These are phyloP conservation scores for Leptobrachium leishanense DNA, from an alignment of 2,113 vertebrate genomes.

Conservation along the genomic window DNA sequence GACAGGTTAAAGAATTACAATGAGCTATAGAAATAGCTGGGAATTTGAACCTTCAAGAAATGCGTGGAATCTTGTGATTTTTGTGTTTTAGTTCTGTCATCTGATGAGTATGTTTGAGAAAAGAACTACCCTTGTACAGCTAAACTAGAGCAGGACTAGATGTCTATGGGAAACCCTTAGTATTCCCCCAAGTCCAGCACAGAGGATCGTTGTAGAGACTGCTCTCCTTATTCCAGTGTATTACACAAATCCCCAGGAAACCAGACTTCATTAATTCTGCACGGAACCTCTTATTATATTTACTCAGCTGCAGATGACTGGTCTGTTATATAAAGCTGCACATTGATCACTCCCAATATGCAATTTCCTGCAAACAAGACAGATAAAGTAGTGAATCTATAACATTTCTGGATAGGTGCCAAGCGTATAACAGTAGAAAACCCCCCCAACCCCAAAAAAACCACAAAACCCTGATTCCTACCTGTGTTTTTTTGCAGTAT, in stretches of 20 bases:
- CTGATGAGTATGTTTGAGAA: background rate
- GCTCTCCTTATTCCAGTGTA: constrained; percentile 36
- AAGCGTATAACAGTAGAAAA: constrained; percentile 29
- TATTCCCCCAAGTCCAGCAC: constrained; percentile 36
- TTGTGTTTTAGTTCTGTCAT: background rate
- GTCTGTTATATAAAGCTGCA: constrained; percentile 50
- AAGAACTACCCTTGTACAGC: background rate
- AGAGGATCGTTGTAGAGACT: constrained; percentile 42
- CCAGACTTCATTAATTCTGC: constrained; percentile 49
- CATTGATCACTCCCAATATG: constrained; percentile 50
- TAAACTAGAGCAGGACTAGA: constrained; percentile 9
- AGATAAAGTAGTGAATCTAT: constrained; percentile 49
- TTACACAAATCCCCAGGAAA: constrained; percentile 48
- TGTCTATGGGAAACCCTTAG: constrained; percentile 16
- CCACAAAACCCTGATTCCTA: constrained; percentile 25
- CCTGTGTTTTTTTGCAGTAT: constrained; percentile 28
- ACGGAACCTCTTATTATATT: constrained; percentile 48
- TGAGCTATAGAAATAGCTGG: background rate
- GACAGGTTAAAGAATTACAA: too few relatives aligned
- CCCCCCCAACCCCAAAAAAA: too few relatives aligned
- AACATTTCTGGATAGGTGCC: constrained; percentile 47
- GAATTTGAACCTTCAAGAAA: background rate
- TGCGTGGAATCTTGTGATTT: too few relatives aligned
- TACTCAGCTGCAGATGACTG: constrained; percentile 48
- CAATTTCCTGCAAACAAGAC: constrained; percentile 49